Conservation (phyloP, 2,888 invertebrate genomes). For the Catocala fraxini region DNA sequence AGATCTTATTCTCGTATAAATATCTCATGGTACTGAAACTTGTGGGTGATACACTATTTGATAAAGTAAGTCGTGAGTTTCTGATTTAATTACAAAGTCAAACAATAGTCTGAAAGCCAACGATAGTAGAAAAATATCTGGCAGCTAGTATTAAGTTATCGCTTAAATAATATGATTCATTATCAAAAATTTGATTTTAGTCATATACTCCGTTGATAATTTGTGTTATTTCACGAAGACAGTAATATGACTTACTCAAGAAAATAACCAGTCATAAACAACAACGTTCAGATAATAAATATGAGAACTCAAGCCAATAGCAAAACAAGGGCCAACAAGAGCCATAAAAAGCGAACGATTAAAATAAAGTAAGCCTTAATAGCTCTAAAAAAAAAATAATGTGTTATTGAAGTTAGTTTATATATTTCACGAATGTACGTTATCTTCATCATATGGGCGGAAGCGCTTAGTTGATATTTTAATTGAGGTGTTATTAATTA, state of each 20-base stretch:
- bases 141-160: no score
- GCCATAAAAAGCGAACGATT: conserved; percentile 29
- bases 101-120: not conserved
- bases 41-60: not conserved
- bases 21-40: conserved; percentile 35
- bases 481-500: conserved; percentile 85
- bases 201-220: no score
- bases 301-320: conserved; percentile 17
- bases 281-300: conserved; percentile 2
- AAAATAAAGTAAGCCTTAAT: conserved; percentile 38
- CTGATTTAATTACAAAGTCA: not conserved
- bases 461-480: conserved; percentile 80
- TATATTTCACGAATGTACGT: conserved; percentile 45
- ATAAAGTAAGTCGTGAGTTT: not conserved
- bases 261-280: conserved; percentile 24
- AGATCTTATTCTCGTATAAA: conserved; percentile 64
- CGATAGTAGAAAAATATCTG: no score
- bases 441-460: conserved; percentile 72
- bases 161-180: no score
- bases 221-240: not conserved
- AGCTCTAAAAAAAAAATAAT: conserved; percentile 37
- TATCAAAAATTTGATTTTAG: no score
- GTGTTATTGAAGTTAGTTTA: conserved; percentile 45
- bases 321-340: conserved; percentile 33
- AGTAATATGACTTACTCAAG: conserved; percentile 19